phyloP scores from a whole-genome alignment of 2,113 vertebrate genomes.

The Python bivittatus region DNA sequence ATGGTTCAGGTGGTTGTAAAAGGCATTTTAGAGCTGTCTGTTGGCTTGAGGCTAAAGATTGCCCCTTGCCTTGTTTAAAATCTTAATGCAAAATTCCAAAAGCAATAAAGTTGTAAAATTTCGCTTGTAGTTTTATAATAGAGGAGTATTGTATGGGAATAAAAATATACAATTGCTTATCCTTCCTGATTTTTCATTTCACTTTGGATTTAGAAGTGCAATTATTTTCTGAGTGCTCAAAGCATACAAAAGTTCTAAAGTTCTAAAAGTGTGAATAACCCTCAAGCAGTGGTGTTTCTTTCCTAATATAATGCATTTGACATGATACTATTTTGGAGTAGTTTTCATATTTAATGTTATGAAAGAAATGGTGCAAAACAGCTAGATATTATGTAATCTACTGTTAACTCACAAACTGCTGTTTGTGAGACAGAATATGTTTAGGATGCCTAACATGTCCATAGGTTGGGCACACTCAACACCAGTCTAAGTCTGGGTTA shows the following conservation, averaged over 20 bases:
- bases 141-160: conserved; percentile 10
- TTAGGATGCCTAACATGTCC: background rate
- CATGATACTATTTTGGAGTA: background rate
- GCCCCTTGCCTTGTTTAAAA: too few species aligned
- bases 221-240: conserved; percentile 54
- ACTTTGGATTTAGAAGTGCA: conserved; percentile 51
- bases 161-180: background rate
- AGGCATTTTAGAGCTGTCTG: too few species aligned
- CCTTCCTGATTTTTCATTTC: conserved; percentile 37
- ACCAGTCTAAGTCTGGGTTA: background rate
- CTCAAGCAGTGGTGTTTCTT: conserved; percentile 40
- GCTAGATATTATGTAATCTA: too few species aligned
- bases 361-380: background rate
- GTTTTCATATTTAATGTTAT: background rate
- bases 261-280: conserved; percentile 45
- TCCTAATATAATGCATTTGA: too few species aligned
- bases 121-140: background rate
- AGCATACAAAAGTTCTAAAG: conserved; percentile 54
- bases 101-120: background rate
- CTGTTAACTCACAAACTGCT: background rate
- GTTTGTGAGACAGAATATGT: background rate
- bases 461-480: background rate
- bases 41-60: too few species aligned
- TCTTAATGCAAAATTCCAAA: background rate
- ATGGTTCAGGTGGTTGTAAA: too few species aligned